Percentiles rank a stretch among this genome's conserved stretches.
Evolutionary conservation across 1,140 invertebrate genomes (phyloP).

Genomic region (Scaptomyza pallida): DNA sequence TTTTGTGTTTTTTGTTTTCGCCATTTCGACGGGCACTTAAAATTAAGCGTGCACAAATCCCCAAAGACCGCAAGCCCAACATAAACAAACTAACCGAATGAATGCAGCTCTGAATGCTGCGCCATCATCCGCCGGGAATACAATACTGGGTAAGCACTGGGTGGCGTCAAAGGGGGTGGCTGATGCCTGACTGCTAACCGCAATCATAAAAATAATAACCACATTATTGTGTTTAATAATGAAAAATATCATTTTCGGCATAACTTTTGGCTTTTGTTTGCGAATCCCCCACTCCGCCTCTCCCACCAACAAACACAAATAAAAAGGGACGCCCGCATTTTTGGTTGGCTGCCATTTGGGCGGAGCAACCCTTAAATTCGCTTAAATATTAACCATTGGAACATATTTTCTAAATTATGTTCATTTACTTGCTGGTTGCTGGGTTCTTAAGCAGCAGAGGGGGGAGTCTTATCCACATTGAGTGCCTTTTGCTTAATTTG

Average conservation of each 20-base stretch:
- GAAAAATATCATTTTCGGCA: constrained; percentile 83
- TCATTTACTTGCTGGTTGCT: constrained; percentile 62
- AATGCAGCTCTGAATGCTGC: constrained; percentile 62
- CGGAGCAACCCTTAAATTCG: constrained; percentile 69
- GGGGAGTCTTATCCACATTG: constrained; percentile 44
- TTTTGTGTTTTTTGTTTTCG: constrained; percentile 30
- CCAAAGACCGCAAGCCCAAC: constrained; percentile 81
- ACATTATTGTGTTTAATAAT: constrained; percentile 84
- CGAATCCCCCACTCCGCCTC: constrained; percentile 36
- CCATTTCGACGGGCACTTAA: constrained; percentile 79
- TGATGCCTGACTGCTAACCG: constrained; percentile 45
- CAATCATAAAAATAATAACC: constrained; percentile 83
- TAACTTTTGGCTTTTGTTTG: constrained; percentile 81
- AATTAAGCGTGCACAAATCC: constrained; percentile 83
- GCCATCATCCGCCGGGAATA: constrained; percentile 59
- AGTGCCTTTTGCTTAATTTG: constrained; percentile 81
- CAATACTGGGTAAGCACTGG: neutral
- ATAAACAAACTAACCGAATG: constrained; percentile 82
- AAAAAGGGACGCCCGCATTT: constrained; percentile 61
- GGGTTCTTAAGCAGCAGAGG: constrained; percentile 20
- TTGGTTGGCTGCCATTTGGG: constrained; percentile 52
- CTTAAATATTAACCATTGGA: constrained; percentile 59
- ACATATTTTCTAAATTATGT: constrained; percentile 81
- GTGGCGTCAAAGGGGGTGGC: neutral
- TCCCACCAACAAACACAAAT: neutral